phyloP scores from a whole-genome alignment of 2,797 vertebrate genomes.

The Pantherophis vulpinus region DNA sequence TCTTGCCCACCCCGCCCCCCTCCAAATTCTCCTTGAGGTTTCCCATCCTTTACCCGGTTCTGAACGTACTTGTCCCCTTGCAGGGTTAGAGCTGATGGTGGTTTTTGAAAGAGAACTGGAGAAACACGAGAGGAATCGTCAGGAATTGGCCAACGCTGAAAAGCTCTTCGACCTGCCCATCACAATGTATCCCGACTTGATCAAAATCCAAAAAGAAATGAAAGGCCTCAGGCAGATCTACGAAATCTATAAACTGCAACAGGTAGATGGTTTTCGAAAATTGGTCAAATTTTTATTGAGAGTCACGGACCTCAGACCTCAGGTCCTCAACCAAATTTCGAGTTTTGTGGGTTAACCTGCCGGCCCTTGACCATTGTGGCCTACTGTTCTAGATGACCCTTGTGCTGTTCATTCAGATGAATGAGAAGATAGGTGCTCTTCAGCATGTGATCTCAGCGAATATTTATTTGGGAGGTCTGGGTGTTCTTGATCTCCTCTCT shows the following conservation, averaged over 20 bases:
- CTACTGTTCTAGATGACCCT: background rate
- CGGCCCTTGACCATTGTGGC: background rate
- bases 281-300: background rate
- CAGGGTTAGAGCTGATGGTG: conserved; percentile 80
- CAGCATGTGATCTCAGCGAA: background rate
- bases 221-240: conserved; percentile 81
- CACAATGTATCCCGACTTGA: conserved; percentile 79
- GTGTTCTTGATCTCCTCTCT: background rate
- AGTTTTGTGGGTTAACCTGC: background rate
- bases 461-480: background rate
- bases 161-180: conserved; percentile 86
- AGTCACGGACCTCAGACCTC: background rate
- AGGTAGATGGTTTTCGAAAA: conserved; percentile 65
- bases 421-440: background rate
- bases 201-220: conserved; percentile 86
- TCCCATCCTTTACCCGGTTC: background rate
- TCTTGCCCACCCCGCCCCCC: background rate
- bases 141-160: conserved; percentile 83
- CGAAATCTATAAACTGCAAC: conserved; percentile 80
- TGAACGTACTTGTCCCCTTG: conserved; percentile 16
- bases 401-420: background rate
- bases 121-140: conserved; percentile 71
- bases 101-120: conserved; percentile 81
- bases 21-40: background rate
- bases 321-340: background rate